Conservation (phyloP, 2,113 vertebrate species). For the Dipodomys stephensi region DNA sequence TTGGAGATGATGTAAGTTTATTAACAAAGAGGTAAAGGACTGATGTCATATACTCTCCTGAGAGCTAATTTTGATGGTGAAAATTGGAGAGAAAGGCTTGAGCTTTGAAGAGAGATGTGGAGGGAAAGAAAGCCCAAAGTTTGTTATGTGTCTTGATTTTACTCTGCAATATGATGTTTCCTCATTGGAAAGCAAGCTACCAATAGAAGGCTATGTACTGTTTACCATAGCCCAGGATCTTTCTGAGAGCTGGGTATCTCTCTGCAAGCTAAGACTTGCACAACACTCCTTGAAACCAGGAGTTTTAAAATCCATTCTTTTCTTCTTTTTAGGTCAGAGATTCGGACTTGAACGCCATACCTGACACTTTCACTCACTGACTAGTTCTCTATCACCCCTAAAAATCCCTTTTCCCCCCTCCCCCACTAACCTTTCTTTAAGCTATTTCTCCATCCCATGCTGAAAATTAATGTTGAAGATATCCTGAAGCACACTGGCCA, state of each 20-base stretch:
- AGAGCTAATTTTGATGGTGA: conserved; percentile 62
- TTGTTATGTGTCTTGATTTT: not conserved
- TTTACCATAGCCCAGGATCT: not conserved
- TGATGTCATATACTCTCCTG: conserved; percentile 74
- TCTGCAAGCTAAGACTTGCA: not conserved
- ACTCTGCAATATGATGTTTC: not conserved
- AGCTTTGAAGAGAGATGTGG: not conserved
- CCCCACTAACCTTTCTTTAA: no score
- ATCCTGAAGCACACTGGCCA: no score
- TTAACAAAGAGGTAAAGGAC: conserved; percentile 47
- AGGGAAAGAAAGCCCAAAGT: not conserved
- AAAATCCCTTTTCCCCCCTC: no score
- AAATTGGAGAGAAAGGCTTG: conserved; percentile 35
- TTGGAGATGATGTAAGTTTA: conserved; percentile 67
- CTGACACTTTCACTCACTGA: no score
- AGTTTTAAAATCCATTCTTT: no score
- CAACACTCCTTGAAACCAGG: no score
- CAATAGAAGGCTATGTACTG: not conserved
- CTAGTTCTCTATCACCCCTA: no score
- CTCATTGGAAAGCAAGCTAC: conserved; percentile 11
- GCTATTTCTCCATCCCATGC: no score
- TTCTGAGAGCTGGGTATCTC: not conserved
- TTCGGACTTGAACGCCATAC: no score
- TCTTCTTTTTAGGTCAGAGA: no score
- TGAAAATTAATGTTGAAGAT: no score